These are phyloP conservation scores for Lordiphosa andalusiaca DNA, from an alignment of 2,888 invertebrate genomes.

Conservation along the genomic window DNA sequence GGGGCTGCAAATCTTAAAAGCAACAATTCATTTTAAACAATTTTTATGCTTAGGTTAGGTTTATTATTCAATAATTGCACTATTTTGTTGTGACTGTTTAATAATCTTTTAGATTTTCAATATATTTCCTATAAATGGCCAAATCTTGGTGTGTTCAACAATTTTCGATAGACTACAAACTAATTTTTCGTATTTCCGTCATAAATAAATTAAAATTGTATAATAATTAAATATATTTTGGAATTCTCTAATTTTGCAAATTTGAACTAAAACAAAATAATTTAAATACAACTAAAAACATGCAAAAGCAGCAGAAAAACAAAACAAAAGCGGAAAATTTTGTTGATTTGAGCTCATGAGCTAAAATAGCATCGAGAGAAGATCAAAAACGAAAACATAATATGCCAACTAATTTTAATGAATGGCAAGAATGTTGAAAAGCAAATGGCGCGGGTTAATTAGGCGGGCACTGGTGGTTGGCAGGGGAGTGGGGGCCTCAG, in stretches of 20 bases:
- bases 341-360: conserved; percentile 38
- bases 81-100: conserved; percentile 23
- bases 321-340: conserved; percentile 22
- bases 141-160: conserved; percentile 15
- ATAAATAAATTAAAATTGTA: background rate
- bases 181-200: too few species aligned
- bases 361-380: conserved; percentile 37
- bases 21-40: conserved; percentile 15
- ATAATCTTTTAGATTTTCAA: conserved; percentile 7
- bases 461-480: conserved; percentile 32
- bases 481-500: background rate
- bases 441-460: conserved; percentile 64
- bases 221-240: conserved; percentile 18
- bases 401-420: conserved; percentile 48
- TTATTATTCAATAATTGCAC: conserved; percentile 15
- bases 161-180: conserved; percentile 1
- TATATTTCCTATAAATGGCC: conserved; percentile 16
- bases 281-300: conserved; percentile 40
- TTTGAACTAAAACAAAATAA: conserved; percentile 26
- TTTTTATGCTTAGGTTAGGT: conserved; percentile 4
- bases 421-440: conserved; percentile 53
- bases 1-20: conserved; percentile 5
- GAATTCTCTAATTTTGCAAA: conserved; percentile 61
- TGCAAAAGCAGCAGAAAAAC: conserved; percentile 30
- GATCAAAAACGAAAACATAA: conserved; percentile 18